Conservation (phyloP, 2,113 vertebrate species). For the Podilymbus podiceps region DNA sequence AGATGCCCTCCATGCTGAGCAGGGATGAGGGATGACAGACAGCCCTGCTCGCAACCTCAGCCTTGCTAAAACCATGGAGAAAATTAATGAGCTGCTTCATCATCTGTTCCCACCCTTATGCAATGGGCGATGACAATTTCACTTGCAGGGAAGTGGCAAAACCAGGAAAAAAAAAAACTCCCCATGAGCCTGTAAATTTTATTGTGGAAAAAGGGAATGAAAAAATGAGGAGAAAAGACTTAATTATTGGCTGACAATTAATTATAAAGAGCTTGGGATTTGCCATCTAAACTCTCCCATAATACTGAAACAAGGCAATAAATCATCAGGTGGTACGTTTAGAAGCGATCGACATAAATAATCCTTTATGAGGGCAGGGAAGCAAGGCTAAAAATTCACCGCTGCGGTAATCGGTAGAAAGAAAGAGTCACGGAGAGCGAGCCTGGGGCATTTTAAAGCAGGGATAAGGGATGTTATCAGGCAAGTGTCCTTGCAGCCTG, state of each 20-base stretch:
- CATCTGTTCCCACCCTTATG: background rate
- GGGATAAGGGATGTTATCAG: background rate
- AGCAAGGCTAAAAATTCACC: background rate
- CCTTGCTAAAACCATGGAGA: background rate
- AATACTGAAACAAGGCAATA: background rate
- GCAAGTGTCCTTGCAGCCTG: background rate
- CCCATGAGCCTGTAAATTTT: background rate
- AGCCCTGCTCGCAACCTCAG: background rate
- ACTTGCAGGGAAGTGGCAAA: background rate
- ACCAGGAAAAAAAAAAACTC: background rate
- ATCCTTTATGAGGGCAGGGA: background rate
- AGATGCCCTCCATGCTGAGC: rapidly evolving
- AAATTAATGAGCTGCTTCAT: background rate
- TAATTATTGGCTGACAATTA: background rate
- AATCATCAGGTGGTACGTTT: background rate
- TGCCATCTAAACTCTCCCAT: background rate
- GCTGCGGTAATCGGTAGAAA: background rate
- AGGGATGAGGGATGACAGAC: background rate
- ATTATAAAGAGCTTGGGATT: background rate
- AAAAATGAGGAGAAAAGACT: background rate
- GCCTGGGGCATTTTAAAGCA: background rate
- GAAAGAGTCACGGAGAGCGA: background rate
- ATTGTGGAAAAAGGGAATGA: background rate
- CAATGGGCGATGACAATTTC: background rate
- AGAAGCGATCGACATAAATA: background rate